Evolutionary conservation across 1,140 invertebrate genomes (phyloP).

Genomic region (Drosophila paulistorum): DNA sequence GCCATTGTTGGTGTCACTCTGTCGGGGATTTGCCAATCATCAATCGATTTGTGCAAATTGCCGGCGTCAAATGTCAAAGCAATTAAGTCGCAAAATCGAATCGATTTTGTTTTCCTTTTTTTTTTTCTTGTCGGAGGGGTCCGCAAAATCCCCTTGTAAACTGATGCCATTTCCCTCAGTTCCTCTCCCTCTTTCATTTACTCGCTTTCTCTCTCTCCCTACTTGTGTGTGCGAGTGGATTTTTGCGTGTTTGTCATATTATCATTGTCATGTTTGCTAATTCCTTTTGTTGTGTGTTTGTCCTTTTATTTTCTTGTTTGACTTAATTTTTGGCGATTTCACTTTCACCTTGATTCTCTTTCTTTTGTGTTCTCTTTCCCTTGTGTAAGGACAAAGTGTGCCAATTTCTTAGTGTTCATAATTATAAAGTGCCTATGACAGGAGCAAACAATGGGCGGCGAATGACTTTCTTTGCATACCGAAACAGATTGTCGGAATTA

Average conservation of each 20-base stretch:
- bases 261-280: slow-evolving; percentile 79
- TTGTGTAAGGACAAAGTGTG: slow-evolving; percentile 59
- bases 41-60: slow-evolving; percentile 67
- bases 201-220: slow-evolving; percentile 17
- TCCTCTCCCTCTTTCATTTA: slow-evolving; percentile 3
- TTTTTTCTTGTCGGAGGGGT: slow-evolving; percentile 25
- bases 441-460: slow-evolving; percentile 29
- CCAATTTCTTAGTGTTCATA: slow-evolving; percentile 58
- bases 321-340: slow-evolving; percentile 48
- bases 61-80: slow-evolving; percentile 75
- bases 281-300: slow-evolving; percentile 61
- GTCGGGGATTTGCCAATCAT: slow-evolving; percentile 52
- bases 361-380: slow-evolving; percentile 36
- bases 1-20: background rate
- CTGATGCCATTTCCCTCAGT: slow-evolving; percentile 9
- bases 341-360: slow-evolving; percentile 63
- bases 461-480: slow-evolving; percentile 20
- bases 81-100: slow-evolving; percentile 72
- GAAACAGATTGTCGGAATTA: background rate
- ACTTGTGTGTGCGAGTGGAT: slow-evolving; percentile 32
- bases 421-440: slow-evolving; percentile 75
- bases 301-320: slow-evolving; percentile 20
- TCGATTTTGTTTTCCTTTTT: slow-evolving; percentile 28
- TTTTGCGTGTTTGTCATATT: slow-evolving; percentile 54
- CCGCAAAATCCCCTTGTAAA: slow-evolving; percentile 10